Conservation (phyloP, 2,113 vertebrate genomes). For the Eulacestoma nigropectus region DNA sequence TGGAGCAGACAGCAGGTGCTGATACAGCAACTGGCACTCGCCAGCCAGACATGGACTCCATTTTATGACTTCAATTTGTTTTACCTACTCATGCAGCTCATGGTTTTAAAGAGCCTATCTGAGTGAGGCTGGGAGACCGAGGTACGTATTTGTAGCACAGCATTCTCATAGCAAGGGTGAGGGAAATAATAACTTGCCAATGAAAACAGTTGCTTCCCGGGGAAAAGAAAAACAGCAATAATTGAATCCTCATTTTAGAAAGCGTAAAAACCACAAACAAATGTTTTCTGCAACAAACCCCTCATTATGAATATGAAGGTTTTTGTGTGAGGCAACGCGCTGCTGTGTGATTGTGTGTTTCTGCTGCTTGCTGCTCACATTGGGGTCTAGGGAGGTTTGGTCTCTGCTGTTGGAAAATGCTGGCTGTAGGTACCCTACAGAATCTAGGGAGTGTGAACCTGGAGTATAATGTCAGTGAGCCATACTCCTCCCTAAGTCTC, state of each 20-base stretch:
- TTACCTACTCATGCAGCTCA: neutral
- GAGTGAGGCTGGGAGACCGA: neutral
- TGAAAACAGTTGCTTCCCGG: neutral
- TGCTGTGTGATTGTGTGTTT: neutral
- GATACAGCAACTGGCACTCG: neutral
- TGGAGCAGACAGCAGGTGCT: neutral
- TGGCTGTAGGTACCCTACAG: neutral
- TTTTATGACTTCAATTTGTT: neutral
- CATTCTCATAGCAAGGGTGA: neutral
- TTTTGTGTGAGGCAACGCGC: rapidly evolving
- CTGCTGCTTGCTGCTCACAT: neutral
- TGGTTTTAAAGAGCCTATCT: neutral
- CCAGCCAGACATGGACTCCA: neutral
- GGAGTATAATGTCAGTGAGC: neutral
- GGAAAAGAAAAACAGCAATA: rapidly evolving
- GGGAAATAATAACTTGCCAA: neutral
- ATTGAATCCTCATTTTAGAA: neutral
- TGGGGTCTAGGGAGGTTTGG: neutral
- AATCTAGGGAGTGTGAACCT: neutral
- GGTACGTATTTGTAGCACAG: neutral
- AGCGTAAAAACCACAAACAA: neutral
- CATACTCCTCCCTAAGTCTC: rapidly evolving
- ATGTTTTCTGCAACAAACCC: neutral
- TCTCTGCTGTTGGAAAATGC: neutral
- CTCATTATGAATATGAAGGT: neutral